Evolutionary conservation across 2,113 vertebrate genomes (phyloP).

Genomic region (Podarcis muralis): DNA sequence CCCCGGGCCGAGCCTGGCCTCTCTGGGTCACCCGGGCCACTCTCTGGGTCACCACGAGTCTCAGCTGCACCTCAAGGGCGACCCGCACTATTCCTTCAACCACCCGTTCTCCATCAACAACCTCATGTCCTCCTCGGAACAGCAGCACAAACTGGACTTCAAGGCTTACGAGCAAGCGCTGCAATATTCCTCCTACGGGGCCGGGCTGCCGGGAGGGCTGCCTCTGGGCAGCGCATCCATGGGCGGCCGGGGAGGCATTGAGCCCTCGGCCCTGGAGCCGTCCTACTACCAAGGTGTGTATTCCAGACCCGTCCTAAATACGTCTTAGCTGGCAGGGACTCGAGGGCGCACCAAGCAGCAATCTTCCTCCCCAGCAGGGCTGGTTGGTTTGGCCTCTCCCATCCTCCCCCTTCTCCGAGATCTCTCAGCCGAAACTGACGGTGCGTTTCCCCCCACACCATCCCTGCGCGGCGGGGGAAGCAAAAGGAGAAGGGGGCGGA

Average conservation of each 20-base stretch:
- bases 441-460: background rate
- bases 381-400: background rate
- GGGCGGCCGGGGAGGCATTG: conserved; percentile 86
- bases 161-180: conserved; percentile 96
- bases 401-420: background rate
- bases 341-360: background rate
- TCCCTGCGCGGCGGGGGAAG: conserved; percentile 61
- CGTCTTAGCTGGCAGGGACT: conserved; percentile 82
- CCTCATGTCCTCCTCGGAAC: conserved; percentile 96
- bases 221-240: conserved; percentile 80
- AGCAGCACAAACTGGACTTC: conserved; percentile 99
- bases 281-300: conserved; percentile 99
- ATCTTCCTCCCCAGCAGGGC: fast-evolving
- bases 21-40: conserved; percentile 81
- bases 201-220: conserved; percentile 81
- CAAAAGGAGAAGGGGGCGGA: background rate
- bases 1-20: conserved; percentile 78
- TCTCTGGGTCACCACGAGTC: conserved; percentile 87
- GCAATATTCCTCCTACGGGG: conserved; percentile 90
- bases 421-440: conserved; percentile 34
- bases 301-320: conserved; percentile 96
- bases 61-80: conserved; percentile 93
- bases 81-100: conserved; percentile 97
- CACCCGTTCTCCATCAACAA: conserved; percentile 99
- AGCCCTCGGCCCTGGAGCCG: conserved; percentile 90